A percentile compares a stretch with the other conserved stretches of the same genome.
Conservation (phyloP, 2,888 invertebrate genomes). For the Seira musarum region DNA sequence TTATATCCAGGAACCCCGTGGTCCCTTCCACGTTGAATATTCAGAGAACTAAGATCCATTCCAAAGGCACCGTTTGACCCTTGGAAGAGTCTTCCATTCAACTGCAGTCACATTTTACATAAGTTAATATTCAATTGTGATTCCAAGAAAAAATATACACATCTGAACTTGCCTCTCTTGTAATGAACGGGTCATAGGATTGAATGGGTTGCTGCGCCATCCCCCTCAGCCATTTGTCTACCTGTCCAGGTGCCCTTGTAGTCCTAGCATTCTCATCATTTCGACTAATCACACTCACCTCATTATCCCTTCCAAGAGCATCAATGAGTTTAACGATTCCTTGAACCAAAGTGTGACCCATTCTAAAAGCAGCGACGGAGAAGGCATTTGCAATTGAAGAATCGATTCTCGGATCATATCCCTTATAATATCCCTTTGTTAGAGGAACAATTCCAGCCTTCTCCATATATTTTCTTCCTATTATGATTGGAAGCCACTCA, state of each 20-base stretch:
- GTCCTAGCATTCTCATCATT: slow-evolving; percentile 43
- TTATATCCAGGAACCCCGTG: slow-evolving; percentile 67
- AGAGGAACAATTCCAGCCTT: slow-evolving; percentile 68
- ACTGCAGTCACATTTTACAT: slow-evolving; percentile 73
- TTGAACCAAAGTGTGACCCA: slow-evolving; percentile 66
- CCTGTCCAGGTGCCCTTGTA: slow-evolving; percentile 44
- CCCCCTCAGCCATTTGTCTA: slow-evolving; percentile 64
- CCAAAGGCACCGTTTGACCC: slow-evolving; percentile 75
- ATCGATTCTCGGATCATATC: slow-evolving; percentile 64
- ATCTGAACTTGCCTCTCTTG: slow-evolving; percentile 66
- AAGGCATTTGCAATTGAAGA: slow-evolving; percentile 67
- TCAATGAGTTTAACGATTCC: slow-evolving; percentile 66
- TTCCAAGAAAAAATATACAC: slow-evolving; percentile 1
- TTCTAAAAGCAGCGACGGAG: slow-evolving; percentile 66
- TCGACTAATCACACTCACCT: slow-evolving; percentile 62
- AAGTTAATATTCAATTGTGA: slow-evolving; percentile 8
- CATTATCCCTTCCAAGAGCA: slow-evolving; percentile 61
- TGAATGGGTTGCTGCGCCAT: slow-evolving; percentile 69
- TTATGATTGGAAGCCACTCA: slow-evolving; percentile 67
- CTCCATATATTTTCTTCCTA: slow-evolving; percentile 67
- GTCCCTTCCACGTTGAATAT: slow-evolving; percentile 61
- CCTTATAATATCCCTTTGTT: slow-evolving; percentile 60
- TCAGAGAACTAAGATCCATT: slow-evolving; percentile 63
- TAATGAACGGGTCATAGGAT: slow-evolving; percentile 67
- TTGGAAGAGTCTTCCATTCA: slow-evolving; percentile 73